Evolutionary conservation across 2,113 vertebrate genomes (phyloP).

Genomic region (Chunga burmeisteri): DNA sequence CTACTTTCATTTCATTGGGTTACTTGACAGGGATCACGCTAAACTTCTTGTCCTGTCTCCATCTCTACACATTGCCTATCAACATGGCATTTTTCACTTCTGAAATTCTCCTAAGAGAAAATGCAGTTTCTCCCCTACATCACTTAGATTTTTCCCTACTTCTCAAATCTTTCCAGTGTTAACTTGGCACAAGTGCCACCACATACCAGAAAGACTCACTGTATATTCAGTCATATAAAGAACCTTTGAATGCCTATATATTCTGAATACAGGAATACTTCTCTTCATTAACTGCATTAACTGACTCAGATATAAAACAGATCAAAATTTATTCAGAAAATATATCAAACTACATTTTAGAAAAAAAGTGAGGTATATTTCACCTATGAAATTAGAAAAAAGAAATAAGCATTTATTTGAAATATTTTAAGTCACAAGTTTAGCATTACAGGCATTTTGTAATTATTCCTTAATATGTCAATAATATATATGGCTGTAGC

Average conservation of each 20-base stretch:
- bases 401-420: constrained; percentile 70
- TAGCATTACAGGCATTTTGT: neutral
- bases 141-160: neutral
- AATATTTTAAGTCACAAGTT: neutral
- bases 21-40: neutral
- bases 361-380: neutral
- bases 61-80: neutral
- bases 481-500: neutral
- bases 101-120: neutral
- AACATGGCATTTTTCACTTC: neutral
- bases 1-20: neutral
- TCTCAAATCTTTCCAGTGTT: neutral
- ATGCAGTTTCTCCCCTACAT: neutral
- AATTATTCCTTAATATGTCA: neutral
- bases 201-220: neutral
- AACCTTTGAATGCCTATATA: neutral
- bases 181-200: neutral
- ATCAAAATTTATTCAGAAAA: neutral
- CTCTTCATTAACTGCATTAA: neutral
- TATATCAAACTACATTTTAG: neutral
- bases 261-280: neutral
- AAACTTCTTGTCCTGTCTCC: neutral
- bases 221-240: neutral
- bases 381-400: constrained; percentile 75
- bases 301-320: neutral